Conservation (phyloP, 1,140 invertebrate genomes). For the Drosophila orosa region DNA sequence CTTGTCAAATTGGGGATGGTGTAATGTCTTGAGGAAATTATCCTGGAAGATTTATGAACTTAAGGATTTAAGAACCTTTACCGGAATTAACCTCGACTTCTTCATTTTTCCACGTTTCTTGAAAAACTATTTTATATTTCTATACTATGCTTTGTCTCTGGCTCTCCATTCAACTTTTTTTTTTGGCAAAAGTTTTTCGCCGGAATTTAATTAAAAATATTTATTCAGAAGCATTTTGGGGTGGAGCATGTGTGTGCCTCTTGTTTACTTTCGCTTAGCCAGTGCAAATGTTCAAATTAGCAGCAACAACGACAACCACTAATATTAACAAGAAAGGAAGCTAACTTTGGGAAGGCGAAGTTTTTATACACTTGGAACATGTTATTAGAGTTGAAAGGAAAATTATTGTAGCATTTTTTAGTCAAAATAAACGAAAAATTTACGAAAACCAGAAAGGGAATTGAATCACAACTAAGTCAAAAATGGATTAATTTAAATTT, state of each 20-base stretch:
- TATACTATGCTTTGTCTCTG: background rate
- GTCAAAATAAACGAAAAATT: too few species aligned
- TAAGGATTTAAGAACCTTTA: background rate
- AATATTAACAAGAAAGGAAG: constrained; percentile 40
- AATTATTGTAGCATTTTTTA: too few species aligned
- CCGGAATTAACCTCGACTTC: background rate
- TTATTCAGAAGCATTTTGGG: constrained; percentile 58
- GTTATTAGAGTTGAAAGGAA: too few species aligned
- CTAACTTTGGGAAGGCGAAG: background rate
- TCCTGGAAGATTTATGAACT: constrained; percentile 31
- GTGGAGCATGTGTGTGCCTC: constrained; percentile 55
- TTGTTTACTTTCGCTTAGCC: constrained; percentile 72
- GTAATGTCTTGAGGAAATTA: constrained; percentile 14
- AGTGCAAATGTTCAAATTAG: constrained; percentile 72
- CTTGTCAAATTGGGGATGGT: constrained; percentile 39
- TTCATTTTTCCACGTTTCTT: background rate
- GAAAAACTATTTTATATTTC: background rate
- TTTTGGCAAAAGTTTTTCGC: constrained; percentile 32
- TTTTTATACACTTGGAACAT: background rate
- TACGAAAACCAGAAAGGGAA: background rate
- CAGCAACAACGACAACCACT: constrained; percentile 59
- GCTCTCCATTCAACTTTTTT: constrained; percentile 32
- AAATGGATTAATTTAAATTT: too few species aligned
- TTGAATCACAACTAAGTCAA: too few species aligned
- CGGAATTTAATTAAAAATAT: constrained; percentile 60